These are phyloP conservation scores for Nysson spinosus DNA, from an alignment of 2,888 invertebrate species.

Conservation along the genomic window DNA sequence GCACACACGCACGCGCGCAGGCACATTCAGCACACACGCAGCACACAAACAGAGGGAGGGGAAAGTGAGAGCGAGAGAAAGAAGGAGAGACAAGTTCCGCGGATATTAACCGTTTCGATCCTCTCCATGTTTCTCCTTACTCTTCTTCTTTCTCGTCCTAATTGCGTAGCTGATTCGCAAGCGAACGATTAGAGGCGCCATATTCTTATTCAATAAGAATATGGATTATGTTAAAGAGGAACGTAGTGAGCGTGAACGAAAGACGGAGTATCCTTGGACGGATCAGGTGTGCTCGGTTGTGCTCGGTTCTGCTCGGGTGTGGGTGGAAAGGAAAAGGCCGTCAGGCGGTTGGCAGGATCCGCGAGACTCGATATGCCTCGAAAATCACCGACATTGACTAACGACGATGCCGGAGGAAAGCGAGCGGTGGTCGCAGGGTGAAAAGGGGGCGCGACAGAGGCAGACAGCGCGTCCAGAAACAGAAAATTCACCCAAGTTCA, in stretches of 20 bases:
- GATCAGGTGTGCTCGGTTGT: too few species aligned
- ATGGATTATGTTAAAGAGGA: too few species aligned
- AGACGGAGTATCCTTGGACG: too few species aligned
- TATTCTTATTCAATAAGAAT: too few species aligned
- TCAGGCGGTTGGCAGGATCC: slow-evolving; percentile 73
- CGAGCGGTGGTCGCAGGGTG: slow-evolving; percentile 30
- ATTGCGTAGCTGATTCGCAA: background rate
- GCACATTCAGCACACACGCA: too few species aligned
- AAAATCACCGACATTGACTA: slow-evolving; percentile 77
- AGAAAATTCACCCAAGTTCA: slow-evolving; percentile 78
- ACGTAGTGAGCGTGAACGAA: too few species aligned
- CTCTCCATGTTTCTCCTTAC: slow-evolving; percentile 3
- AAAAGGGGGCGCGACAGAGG: slow-evolving; percentile 61
- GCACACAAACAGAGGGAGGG: background rate
- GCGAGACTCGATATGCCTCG: slow-evolving; percentile 72
- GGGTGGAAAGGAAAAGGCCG: too few species aligned
- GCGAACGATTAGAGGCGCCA: background rate
- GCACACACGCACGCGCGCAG: too few species aligned
- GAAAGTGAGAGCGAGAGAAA: slow-evolving; percentile 52
- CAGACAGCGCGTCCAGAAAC: slow-evolving; percentile 74
- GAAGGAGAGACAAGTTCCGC: slow-evolving; percentile 73
- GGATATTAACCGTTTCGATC: slow-evolving; percentile 67
- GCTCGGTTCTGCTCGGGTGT: too few species aligned
- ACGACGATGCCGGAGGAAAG: slow-evolving; percentile 72
- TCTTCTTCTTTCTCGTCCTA: background rate